Evolutionary conservation across 2,113 vertebrate species (phyloP), one percentile per base, ranked within the genome.

Genomic region (Bagarius yarrelli): DNA sequence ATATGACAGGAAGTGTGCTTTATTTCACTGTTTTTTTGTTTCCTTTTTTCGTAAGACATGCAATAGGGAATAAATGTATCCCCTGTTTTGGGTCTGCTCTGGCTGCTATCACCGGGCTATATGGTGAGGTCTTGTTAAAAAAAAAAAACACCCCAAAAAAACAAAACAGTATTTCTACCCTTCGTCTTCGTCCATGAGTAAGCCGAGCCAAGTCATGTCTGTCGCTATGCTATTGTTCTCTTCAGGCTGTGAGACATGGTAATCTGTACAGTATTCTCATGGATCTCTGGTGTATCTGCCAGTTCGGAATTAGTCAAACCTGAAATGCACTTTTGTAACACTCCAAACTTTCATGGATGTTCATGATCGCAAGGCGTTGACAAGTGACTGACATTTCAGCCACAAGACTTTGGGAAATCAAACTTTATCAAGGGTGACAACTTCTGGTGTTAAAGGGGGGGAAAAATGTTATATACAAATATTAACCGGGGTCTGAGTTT

Each of bases 1-100:
- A 97, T 95, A 96, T 96, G 95, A 96, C 96, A 98, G 96, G 96
- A 98, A 94, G 92, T 93, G 92, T 94, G 94, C 94, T 78, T 87
- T 56, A 27, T 74, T 40, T 70, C 36, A 34, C 5, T 70, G 79
- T 18, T 63, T 32, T 70, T 52, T 27, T 25, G 47, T 70, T 55
- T 72, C n/a, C 4, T 9, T 19, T 47, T 69, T 72, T 85, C 85
- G 81, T 78, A 55, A 74, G 56, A 57, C 50, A 55, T 73, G 63
- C 76, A 72, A 56, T 23, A 44, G 76, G 50, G 27, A 53, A 60
- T 72, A 34, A 55, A 75, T 32, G 32, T 57, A 81, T 89, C 88
- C 63, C 57, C 56, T 60, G 70, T 85, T 67, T 78, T 53, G 23
- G 66, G 40, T 78, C 47, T 73, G 77, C 64, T 78, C 81, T 61